These are phyloP conservation scores for Galaxea fascicularis DNA, from an alignment of 92 coral and sea anemone species.

Conservation along the genomic window DNA sequence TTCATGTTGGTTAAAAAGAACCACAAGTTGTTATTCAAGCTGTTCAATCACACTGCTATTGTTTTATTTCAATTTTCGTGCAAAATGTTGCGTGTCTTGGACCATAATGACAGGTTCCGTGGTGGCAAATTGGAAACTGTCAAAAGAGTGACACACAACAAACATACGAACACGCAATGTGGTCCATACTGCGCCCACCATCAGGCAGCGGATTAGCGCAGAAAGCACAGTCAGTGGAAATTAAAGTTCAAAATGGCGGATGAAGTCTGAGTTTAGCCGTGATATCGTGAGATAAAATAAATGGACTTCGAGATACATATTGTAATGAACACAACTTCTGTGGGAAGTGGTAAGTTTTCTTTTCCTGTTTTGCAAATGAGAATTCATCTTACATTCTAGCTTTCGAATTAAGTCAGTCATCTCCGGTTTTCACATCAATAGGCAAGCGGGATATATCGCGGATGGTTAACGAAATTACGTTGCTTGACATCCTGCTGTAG, in stretches of 20 bases:
- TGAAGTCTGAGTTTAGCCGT: too few relatives aligned
- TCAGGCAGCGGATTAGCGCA: constrained; percentile 13
- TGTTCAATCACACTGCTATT: neutral
- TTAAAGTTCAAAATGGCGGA: constrained; percentile 23
- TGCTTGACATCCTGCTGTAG: too few relatives aligned
- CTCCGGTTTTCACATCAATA: too few relatives aligned
- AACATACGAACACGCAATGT: constrained; percentile 45
- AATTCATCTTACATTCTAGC: too few relatives aligned
- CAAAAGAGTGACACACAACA: constrained; percentile 36
- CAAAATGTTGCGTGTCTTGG: constrained; percentile 38
- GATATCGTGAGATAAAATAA: too few relatives aligned
- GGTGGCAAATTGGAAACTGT: neutral
- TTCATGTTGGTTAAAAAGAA: neutral
- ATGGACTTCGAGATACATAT: too few relatives aligned
- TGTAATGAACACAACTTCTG: too few relatives aligned
- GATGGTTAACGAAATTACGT: too few relatives aligned
- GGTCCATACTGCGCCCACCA: constrained; percentile 31
- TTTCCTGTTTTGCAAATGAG: too few relatives aligned
- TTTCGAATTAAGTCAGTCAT: too few relatives aligned
- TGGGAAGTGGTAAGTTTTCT: too few relatives aligned
- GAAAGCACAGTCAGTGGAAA: constrained; percentile 12
- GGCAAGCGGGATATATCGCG: too few relatives aligned
- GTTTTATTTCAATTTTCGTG: constrained; percentile 27
- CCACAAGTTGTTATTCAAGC: neutral
- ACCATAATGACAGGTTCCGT: neutral